Evolutionary conservation across 2,113 vertebrate genomes (phyloP).

Genomic region (Megaceryle torquata): DNA sequence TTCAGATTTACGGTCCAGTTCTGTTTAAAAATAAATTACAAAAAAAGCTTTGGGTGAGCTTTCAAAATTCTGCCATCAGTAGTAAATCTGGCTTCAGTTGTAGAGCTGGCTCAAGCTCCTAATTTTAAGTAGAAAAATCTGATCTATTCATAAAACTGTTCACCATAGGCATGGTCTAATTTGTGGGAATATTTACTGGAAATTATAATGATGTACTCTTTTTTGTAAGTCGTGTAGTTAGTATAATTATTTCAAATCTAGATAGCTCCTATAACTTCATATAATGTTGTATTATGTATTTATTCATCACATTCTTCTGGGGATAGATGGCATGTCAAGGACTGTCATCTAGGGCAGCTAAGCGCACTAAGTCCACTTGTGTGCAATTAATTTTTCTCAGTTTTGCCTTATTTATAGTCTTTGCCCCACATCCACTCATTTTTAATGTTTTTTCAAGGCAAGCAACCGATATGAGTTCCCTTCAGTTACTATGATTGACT

Average conservation of each 20-base stretch:
- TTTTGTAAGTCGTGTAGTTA: background rate
- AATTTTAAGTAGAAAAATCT: constrained; percentile 15
- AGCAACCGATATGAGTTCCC: background rate
- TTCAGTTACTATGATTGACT: background rate
- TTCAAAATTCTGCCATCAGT: background rate
- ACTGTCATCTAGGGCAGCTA: background rate
- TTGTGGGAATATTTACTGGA: background rate
- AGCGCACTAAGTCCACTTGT: background rate
- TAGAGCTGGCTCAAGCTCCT: background rate
- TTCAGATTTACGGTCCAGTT: background rate
- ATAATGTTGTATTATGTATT: background rate
- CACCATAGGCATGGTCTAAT: background rate
- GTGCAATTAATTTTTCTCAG: background rate
- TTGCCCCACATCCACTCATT: background rate
- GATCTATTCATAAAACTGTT: background rate
- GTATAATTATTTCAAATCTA: background rate
- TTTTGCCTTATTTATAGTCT: background rate
- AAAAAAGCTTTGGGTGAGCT: background rate
- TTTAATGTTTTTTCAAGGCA: background rate
- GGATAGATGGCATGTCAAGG: background rate
- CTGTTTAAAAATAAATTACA: background rate
- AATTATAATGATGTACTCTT: background rate
- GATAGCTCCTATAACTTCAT: background rate
- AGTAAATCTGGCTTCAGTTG: background rate
- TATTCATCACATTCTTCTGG: background rate